Evolutionary conservation across 1,140 invertebrate genomes (phyloP).

Genomic region (Drosophila takahashii): DNA sequence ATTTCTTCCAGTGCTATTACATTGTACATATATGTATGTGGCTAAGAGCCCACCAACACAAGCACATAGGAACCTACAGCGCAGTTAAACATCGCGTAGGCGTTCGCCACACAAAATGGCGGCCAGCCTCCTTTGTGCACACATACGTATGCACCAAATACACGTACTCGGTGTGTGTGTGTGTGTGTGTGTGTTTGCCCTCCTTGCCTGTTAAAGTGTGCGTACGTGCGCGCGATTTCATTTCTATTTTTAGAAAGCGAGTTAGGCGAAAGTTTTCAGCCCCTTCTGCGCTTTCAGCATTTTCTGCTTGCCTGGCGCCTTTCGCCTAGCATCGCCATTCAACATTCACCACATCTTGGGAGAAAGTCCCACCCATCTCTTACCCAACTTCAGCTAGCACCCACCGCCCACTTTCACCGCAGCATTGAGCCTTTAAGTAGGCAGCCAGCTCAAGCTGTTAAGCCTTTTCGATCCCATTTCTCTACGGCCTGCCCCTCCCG

Average conservation of each 20-base stretch:
- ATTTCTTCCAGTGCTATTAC: conserved; percentile 15
- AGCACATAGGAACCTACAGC: conserved; percentile 19
- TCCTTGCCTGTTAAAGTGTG: conserved; percentile 23
- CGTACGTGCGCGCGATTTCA: conserved; percentile 78
- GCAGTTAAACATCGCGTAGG: conserved; percentile 62
- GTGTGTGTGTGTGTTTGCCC: conserved; percentile 30
- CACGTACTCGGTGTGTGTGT: conserved; percentile 9
- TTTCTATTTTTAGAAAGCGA: conserved; percentile 77
- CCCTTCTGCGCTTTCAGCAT: conserved; percentile 37
- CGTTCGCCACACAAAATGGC: conserved; percentile 77
- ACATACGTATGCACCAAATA: conserved; percentile 11
- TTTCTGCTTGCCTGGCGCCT: conserved; percentile 51
- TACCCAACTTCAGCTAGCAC: background rate
- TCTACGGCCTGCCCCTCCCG: background rate
- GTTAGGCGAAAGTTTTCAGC: conserved; percentile 62
- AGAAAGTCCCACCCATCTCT: background rate
- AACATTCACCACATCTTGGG: conserved; percentile 34
- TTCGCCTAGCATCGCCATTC: conserved; percentile 35
- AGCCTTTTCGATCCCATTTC: conserved; percentile 19
- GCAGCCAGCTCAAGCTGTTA: conserved; percentile 42
- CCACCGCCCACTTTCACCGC: conserved; percentile 6
- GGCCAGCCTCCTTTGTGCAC: conserved; percentile 73
- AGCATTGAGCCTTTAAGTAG: conserved; percentile 31
- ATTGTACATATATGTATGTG: conserved; percentile 18
- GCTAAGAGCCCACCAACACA: conserved; percentile 21